These are phyloP conservation scores for Polyergus mexicanus DNA, from an alignment of 1,140 invertebrate genomes.

Conservation along the genomic window DNA sequence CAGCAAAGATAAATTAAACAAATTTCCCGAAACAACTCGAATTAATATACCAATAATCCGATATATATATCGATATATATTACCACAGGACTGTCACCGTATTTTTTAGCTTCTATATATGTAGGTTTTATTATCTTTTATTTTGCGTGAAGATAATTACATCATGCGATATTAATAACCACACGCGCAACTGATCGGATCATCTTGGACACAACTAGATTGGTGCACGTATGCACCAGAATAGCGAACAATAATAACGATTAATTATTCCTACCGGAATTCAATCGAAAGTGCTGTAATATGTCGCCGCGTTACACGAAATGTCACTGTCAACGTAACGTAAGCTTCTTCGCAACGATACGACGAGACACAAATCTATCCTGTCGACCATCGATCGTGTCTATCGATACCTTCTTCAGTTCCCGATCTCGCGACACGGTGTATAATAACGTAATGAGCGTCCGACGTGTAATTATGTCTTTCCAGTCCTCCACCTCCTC, in stretches of 20 bases:
- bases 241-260: slow-evolving; percentile 33
- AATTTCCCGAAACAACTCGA: background rate
- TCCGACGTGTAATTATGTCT: slow-evolving; percentile 51
- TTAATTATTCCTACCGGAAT: slow-evolving; percentile 63
- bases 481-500: slow-evolving; percentile 41
- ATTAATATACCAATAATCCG: background rate
- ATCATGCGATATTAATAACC: slow-evolving; percentile 6
- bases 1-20: background rate
- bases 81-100: background rate
- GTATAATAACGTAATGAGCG: slow-evolving; percentile 44
- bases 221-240: background rate
- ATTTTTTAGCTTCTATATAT: background rate
- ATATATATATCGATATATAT: background rate
- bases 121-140: background rate
- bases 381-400: slow-evolving; percentile 61
- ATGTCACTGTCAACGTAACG: slow-evolving; percentile 67
- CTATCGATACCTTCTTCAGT: background rate
- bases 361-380: slow-evolving; percentile 14
- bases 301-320: slow-evolving; percentile 70
- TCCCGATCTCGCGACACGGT: background rate
- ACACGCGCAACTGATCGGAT: background rate
- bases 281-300: slow-evolving; percentile 54
- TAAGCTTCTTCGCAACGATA: slow-evolving; percentile 29
- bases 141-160: background rate
- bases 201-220: background rate